phyloP scores from a whole-genome alignment of 2,888 invertebrate genomes.

The Agrotis segetum region DNA sequence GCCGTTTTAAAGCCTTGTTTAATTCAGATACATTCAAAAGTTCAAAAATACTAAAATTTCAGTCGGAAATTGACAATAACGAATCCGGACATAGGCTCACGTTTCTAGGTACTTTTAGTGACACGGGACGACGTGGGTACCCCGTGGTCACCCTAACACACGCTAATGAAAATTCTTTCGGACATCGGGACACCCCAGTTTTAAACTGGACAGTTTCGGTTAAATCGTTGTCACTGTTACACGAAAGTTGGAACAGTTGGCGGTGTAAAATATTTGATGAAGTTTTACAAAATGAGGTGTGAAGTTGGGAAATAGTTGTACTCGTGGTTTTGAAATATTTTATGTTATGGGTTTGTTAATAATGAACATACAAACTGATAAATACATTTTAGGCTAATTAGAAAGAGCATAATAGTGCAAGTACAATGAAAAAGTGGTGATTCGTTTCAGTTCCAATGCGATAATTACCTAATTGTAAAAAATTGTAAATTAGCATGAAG shows the following conservation, averaged over 20 bases:
- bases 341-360: not conserved
- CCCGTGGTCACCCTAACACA: slow-evolving; percentile 72
- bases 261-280: slow-evolving; percentile 59
- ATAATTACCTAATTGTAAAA: no score
- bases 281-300: slow-evolving; percentile 32
- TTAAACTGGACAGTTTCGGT: slow-evolving; percentile 58
- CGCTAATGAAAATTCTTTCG: slow-evolving; percentile 83
- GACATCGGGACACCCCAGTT: slow-evolving; percentile 66
- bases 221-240: slow-evolving; percentile 53
- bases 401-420: no score
- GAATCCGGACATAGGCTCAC: slow-evolving; percentile 50
- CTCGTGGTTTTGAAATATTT: not conserved
- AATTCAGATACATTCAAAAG: slow-evolving; percentile 5
- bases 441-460: no score
- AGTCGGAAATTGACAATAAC: slow-evolving; percentile 59
- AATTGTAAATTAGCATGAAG: no score
- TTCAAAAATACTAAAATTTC: slow-evolving; percentile 44
- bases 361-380: no score
- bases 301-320: slow-evolving; percentile 26
- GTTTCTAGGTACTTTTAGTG: slow-evolving; percentile 64
- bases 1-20: slow-evolving; percentile 3
- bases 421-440: no score
- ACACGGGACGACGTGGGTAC: slow-evolving; percentile 74
- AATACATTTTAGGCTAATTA: no score
- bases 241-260: slow-evolving; percentile 41